Evolutionary conservation across 2,797 vertebrate genomes (phyloP), one percentile per base, ranked within the genome.

Genomic region (Acanthis flammea): DNA sequence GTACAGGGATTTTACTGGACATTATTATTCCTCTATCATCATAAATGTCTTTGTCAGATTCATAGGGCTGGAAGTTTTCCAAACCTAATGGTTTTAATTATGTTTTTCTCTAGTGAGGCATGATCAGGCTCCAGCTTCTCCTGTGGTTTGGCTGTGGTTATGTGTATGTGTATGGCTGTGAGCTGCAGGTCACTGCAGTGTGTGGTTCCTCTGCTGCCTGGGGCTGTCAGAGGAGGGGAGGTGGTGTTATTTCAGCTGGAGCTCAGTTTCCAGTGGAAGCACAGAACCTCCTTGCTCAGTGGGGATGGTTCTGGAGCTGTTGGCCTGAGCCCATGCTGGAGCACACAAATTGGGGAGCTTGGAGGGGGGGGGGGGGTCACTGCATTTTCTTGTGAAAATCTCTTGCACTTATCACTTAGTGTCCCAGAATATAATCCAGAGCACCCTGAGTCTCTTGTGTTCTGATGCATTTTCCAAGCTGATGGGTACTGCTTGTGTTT

Each of bases 11-110:
- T 94, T 94, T 90, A 79, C 67, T 78, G 90, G 65, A 68, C 70
- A 47, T 91, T 88, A 84, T 94, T 92, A 90, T 92, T 95, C 58
- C 83, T 94, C 86, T 88, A 91, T 92, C 68, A 53, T 63, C 76
- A 31, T 92, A 84, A 96, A 90, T 44, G 50, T 63, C 68, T 95
- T 91, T 83, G 82, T 70, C 83, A 86, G 91, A 72, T 94, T 96
- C 76, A 94, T 57, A 53, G 75, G 66, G 47, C 72, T 95, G 95
- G 91, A 91, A 57, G 19, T 39, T 55, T 75, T 92, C 85, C 89
- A 91, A 84, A 60, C 1, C 24, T 90, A 92, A 86, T 86, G 75
- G 70, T 86, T 96, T 90, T 95, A 94, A 91, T 92, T 68, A 66
- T 8, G 10, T 73, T 94, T 93, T 92, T 91, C 79, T 86, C 73